Evolutionary conservation across 2,888 invertebrate species (phyloP).

Genomic region (Asteroscopus sphinx): DNA sequence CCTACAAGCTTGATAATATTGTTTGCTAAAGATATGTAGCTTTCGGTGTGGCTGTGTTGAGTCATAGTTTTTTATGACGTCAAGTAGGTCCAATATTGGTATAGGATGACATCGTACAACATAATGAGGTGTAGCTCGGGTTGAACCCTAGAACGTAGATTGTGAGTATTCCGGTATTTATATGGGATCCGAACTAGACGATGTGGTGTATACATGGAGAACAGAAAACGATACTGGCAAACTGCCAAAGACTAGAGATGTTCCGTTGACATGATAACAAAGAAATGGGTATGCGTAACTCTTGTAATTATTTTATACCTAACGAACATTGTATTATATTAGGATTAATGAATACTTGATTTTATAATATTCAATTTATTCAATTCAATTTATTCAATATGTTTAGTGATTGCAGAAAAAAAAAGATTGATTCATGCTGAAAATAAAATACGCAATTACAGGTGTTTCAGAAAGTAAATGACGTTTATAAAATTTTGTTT

Average conservation of each 20-base stretch:
- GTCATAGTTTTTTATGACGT: slow-evolving; percentile 69
- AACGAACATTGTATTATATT: neutral
- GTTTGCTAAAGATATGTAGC: slow-evolving; percentile 75
- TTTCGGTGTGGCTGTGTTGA: slow-evolving; percentile 69
- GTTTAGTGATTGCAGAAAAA: no score
- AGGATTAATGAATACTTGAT: neutral
- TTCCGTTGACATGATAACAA: slow-evolving; percentile 64
- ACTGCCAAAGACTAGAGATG: slow-evolving; percentile 60
- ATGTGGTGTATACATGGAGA: slow-evolving; percentile 52
- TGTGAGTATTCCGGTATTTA: slow-evolving; percentile 32
- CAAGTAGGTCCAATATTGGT: slow-evolving; percentile 68
- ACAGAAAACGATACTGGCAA: slow-evolving; percentile 70
- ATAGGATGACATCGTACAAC: slow-evolving; percentile 46
- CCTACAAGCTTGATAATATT: slow-evolving; percentile 69
- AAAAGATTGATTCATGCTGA: neutral
- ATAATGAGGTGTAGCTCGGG: slow-evolving; percentile 14
- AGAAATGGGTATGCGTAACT: slow-evolving; percentile 34
- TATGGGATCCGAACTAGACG: slow-evolving; percentile 49
- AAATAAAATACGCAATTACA: slow-evolving; percentile 10
- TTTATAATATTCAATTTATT: no score
- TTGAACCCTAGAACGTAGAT: slow-evolving; percentile 13
- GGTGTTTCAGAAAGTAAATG: slow-evolving; percentile 3
- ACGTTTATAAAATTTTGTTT: slow-evolving; percentile 7
- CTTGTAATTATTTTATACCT: slow-evolving; percentile 16
- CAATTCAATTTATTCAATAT: no score